phyloP scores from a whole-genome alignment of 2,888 invertebrate species.

The Erpobdella octoculata region DNA sequence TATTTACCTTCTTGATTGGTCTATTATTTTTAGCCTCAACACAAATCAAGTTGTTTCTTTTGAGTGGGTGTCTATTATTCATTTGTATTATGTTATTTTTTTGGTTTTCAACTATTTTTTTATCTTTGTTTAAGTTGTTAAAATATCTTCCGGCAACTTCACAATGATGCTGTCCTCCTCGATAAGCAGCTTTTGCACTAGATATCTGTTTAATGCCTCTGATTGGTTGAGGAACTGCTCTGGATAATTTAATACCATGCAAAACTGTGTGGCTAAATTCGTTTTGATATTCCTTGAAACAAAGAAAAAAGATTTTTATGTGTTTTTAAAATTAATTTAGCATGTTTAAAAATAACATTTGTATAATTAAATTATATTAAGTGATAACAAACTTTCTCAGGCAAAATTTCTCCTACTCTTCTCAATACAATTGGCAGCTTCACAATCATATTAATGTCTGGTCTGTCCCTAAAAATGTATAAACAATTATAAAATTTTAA shows the following conservation, averaged over 20 bases:
- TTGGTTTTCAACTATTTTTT: too few relatives aligned
- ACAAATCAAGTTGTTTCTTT: too few relatives aligned
- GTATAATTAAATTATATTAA: background rate
- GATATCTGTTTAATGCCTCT: too few relatives aligned
- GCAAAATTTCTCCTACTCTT: conserved; percentile 49
- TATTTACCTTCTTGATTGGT: too few relatives aligned
- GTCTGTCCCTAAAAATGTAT: conserved; percentile 48
- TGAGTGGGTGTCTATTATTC: too few relatives aligned
- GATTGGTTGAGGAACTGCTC: background rate
- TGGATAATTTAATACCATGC: conserved; percentile 1
- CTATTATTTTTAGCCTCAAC: too few relatives aligned
- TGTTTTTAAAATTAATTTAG: background rate
- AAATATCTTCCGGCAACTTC: too few relatives aligned
- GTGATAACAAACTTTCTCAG: conserved; percentile 45
- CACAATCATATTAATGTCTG: conserved; percentile 53
- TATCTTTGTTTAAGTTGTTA: too few relatives aligned
- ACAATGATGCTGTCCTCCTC: too few relatives aligned
- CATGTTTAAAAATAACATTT: background rate
- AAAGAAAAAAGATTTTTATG: background rate
- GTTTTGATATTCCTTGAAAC: conserved; percentile 11
- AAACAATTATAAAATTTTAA: background rate
- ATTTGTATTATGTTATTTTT: too few relatives aligned
- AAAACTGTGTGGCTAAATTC: conserved; percentile 25
- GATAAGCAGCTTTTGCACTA: too few relatives aligned
- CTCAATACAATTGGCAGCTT: conserved; percentile 52